Evolutionary conservation across 2,888 invertebrate genomes (phyloP).

Genomic region (Hypselothyrea guttata): DNA sequence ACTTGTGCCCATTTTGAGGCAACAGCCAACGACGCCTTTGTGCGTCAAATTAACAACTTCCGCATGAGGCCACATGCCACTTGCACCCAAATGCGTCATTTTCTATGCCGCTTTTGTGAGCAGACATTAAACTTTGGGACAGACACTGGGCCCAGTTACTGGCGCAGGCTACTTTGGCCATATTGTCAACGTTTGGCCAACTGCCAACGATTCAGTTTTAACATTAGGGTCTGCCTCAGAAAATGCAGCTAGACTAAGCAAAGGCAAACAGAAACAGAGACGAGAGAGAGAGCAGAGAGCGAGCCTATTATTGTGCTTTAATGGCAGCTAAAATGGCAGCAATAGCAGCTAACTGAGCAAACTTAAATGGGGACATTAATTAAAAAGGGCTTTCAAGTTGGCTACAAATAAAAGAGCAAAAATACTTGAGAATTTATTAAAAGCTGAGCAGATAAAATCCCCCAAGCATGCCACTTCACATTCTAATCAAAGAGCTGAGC

Average conservation of each 20-base stretch:
- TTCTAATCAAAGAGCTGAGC: not conserved
- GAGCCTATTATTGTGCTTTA: slow-evolving; percentile 68
- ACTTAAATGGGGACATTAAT: slow-evolving; percentile 50
- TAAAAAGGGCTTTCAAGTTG: slow-evolving; percentile 40
- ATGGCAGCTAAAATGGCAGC: slow-evolving; percentile 69
- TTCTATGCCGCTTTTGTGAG: slow-evolving; percentile 62
- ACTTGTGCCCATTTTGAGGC: slow-evolving; percentile 62
- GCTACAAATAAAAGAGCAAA: slow-evolving; percentile 16
- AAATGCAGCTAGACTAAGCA: slow-evolving; percentile 25
- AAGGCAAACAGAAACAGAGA: not conserved
- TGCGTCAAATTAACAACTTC: slow-evolving; percentile 78
- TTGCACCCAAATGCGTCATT: slow-evolving; percentile 78
- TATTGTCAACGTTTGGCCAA: slow-evolving; percentile 72
- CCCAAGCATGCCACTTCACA: too few species aligned
- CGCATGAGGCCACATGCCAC: slow-evolving; percentile 77
- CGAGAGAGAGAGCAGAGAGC: not conserved
- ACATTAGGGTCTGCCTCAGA: slow-evolving; percentile 12
- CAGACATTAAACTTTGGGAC: slow-evolving; percentile 17
- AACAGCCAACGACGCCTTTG: slow-evolving; percentile 52
- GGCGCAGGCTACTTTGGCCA: slow-evolving; percentile 60
- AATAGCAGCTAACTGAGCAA: slow-evolving; percentile 22
- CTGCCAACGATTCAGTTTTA: slow-evolving; percentile 46
- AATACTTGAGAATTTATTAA: slow-evolving; percentile 3
- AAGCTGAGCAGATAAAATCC: too few species aligned
- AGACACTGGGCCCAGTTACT: slow-evolving; percentile 16